Conservation (phyloP, 2,797 vertebrate species). For the Scyliorhinus canicula region DNA sequence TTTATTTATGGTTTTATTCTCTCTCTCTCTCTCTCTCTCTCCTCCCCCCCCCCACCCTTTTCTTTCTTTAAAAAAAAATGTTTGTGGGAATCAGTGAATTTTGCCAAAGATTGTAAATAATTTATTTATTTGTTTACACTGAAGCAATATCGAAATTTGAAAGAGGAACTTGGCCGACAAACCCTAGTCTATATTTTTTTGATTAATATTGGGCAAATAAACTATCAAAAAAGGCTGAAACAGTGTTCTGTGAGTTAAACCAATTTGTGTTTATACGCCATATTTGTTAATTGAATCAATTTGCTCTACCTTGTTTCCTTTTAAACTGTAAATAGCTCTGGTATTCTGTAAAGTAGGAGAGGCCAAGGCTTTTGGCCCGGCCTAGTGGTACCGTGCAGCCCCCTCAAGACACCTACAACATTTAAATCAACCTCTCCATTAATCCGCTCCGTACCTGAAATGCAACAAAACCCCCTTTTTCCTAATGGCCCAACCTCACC, state of each 20-base stretch:
- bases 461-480: background rate
- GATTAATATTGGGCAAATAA: constrained; percentile 62
- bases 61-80: constrained; percentile 45
- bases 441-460: background rate
- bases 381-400: background rate
- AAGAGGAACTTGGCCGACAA: constrained; percentile 55
- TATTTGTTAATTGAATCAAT: background rate
- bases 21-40: constrained; percentile 45
- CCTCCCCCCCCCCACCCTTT: too few species aligned
- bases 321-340: constrained; percentile 9
- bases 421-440: background rate
- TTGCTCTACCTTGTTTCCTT: background rate
- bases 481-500: too few species aligned
- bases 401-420: background rate
- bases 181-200: constrained; percentile 57
- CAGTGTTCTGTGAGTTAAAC: constrained; percentile 36
- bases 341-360: background rate
- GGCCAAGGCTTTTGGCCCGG: background rate
- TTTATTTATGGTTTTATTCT: constrained; percentile 81
- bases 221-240: constrained; percentile 51
- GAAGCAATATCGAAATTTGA: constrained; percentile 67
- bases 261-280: constrained; percentile 16
- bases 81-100: constrained; percentile 53
- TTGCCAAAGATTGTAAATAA: constrained; percentile 88
- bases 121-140: constrained; percentile 96